Percentiles rank a stretch among this genome's conserved stretches.
These are phyloP conservation scores for Hyaena hyaena DNA, from an alignment of 2,113 vertebrate species.

Conservation along the genomic window DNA sequence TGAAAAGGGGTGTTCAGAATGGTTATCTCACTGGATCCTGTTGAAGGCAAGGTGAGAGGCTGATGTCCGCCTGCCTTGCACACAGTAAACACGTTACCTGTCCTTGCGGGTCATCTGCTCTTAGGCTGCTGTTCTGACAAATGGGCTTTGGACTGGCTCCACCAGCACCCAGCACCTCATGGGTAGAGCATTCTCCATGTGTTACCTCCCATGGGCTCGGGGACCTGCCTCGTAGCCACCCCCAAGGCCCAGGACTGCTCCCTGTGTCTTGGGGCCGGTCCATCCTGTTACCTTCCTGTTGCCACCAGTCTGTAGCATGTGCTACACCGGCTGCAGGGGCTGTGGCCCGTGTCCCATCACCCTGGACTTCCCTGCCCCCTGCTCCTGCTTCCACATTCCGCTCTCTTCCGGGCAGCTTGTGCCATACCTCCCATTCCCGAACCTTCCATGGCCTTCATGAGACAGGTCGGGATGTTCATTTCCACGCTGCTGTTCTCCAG, in stretches of 20 bases:
- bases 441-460: background rate
- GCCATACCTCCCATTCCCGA: background rate
- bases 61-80: no score
- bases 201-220: background rate
- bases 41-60: background rate
- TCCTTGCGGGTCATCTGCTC: background rate
- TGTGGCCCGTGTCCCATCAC: background rate
- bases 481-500: background rate
- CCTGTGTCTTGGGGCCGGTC: background rate
- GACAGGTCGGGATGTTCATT: background rate
- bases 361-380: background rate
- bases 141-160: background rate
- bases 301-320: background rate
- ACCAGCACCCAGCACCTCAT: background rate
- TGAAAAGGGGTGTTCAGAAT: no score
- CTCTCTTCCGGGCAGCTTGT: background rate
- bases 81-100: fast-evolving
- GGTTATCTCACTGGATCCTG: background rate
- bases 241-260: background rate
- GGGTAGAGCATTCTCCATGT: background rate
- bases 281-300: background rate
- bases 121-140: background rate
- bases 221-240: background rate
- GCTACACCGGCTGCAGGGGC: fast-evolving
- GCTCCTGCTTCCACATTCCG: background rate